Base-by-base conservation (phyloP, 2,797 vertebrate genomes). In the Bovichtus diacanthus region DNA sequence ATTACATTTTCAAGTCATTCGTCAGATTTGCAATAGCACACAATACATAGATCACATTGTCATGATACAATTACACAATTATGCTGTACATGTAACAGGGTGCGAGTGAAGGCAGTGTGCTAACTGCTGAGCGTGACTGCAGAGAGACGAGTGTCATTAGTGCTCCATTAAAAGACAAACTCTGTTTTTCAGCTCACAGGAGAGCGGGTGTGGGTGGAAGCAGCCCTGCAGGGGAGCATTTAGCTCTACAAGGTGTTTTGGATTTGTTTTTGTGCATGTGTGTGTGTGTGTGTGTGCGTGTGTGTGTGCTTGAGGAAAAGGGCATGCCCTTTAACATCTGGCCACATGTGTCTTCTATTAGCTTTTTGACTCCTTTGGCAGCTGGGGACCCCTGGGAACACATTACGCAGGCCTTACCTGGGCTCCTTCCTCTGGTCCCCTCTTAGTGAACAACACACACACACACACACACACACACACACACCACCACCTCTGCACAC, bases 271-370 rank as follows among this genome's bases (percentile, higher is more conserved):
- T 69, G 71, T 70, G n/a, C 50, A 18, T 59, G 16, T 75, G 72
- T 72, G 62, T 56, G 31, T 34, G 34, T 34, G 8, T 9, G n/a
- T n/a, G n/a, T n/a, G n/a, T n/a, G n/a, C n/a, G n/a, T n/a, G n/a
- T n/a, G n/a, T n/a, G n/a, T n/a, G 44, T 70, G 47, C 65, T 70
- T 56, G 53, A 18, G 73, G 49, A 41, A 55, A 76, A 60, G 58
- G n/a, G 2, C 46, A 62, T 85, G 76, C 34, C 84, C 86, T 87
- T 59, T 77, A 83, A 86, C 85, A 91, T 90, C 79, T 88, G 77
- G 73, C 23, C 69, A 82, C 92, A 95, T 89, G 75, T 94, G 92
- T 87, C 67, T 85, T 79, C 81, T 77, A 91, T 94, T 92, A 91
- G 34, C 67, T 83, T 68, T 81, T 77, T 69, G 72, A 92, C 73